A percentile compares a stretch with the other conserved stretches of the same genome.
These are phyloP conservation scores for Eurytoma adleriae DNA, from an alignment of 2,888 invertebrate species.

Conservation along the genomic window DNA sequence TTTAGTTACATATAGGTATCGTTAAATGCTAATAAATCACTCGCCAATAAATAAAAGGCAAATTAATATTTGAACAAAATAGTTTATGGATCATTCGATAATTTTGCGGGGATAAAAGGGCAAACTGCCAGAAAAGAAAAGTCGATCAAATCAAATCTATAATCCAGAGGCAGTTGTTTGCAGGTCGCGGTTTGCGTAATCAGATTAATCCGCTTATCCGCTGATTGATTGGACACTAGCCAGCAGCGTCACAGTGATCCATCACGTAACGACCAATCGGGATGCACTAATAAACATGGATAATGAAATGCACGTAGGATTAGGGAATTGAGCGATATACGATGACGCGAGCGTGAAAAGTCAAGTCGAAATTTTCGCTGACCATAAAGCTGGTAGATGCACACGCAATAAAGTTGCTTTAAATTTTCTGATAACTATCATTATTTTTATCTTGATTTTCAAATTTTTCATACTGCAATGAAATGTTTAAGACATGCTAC, in stretches of 20 bases:
- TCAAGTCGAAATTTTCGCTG: conserved; percentile 29
- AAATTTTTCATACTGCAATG: background rate
- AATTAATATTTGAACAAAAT: background rate
- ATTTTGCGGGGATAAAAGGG: conserved; percentile 13
- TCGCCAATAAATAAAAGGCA: background rate
- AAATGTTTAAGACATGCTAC: too few relatives aligned
- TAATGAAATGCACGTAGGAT: conserved; percentile 63
- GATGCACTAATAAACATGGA: conserved; percentile 65
- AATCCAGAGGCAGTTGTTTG: conserved; percentile 66
- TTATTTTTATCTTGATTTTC: background rate
- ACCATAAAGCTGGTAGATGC: conserved; percentile 21
- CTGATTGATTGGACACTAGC: conserved; percentile 68
- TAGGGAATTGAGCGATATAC: conserved; percentile 5
- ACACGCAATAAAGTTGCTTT: background rate
- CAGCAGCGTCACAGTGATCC: conserved; percentile 64
- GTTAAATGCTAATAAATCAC: too few relatives aligned
- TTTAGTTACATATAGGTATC: too few relatives aligned
- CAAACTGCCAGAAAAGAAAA: conserved; percentile 60
- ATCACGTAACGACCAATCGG: conserved; percentile 66
- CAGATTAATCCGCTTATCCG: conserved; percentile 69
- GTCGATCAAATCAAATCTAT: conserved; percentile 67
- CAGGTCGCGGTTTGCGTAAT: conserved; percentile 63
- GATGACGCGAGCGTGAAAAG: background rate
- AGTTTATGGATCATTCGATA: background rate
- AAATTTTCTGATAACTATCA: conserved; percentile 32